Conservation (phyloP, 2,888 invertebrate species). For the Acleris emargana region DNA sequence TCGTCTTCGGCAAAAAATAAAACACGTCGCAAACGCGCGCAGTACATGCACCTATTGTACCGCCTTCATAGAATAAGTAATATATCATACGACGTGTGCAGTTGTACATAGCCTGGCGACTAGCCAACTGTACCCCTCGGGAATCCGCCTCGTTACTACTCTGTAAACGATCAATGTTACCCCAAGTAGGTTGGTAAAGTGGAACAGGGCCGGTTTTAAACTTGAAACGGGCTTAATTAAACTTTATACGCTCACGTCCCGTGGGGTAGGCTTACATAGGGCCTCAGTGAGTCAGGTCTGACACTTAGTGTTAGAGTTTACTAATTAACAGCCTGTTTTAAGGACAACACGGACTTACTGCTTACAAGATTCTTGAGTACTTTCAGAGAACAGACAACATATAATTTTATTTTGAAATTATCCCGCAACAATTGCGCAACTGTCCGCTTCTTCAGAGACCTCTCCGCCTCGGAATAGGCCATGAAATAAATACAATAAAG, state of each 20-base stretch:
- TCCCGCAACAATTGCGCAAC: no score
- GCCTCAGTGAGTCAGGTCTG: no score
- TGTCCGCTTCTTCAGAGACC: no score
- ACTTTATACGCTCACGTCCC: background rate
- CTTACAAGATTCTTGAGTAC: no score
- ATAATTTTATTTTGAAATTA: no score
- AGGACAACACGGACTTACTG: no score
- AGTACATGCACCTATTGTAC: background rate
- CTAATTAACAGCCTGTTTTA: no score
- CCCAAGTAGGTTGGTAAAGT: constrained; percentile 11
- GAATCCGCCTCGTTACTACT: constrained; percentile 21
- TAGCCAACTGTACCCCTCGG: constrained; percentile 21
- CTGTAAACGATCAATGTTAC: constrained; percentile 18
- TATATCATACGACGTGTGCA: constrained; percentile 6
- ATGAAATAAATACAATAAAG: no score
- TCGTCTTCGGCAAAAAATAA: no score
- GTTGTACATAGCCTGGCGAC: constrained; percentile 16
- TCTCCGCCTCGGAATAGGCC: no score
- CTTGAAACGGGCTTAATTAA: constrained; percentile 4
- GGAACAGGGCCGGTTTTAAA: constrained; percentile 9
- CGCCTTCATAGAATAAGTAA: background rate
- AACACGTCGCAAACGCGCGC: background rate
- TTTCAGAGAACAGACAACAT: no score
- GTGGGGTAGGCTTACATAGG: background rate
- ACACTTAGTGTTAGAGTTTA: no score